These are phyloP conservation scores for Polydrusus pterygomalis DNA, from an alignment of 2,888 invertebrate genomes.

Conservation along the genomic window DNA sequence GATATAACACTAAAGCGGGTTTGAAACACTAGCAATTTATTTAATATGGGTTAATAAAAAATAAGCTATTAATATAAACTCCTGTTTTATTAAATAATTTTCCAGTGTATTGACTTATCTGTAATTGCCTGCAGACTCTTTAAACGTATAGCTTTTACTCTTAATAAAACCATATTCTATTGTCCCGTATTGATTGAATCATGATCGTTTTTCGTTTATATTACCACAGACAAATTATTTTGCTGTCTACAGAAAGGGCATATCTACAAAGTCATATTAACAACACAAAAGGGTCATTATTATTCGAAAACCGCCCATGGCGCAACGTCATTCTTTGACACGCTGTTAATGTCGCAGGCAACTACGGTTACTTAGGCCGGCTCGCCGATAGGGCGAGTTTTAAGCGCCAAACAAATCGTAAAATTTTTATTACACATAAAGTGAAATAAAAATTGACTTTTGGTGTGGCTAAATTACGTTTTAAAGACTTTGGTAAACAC, in stretches of 20 bases:
- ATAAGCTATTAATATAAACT: too few species aligned
- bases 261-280: not conserved
- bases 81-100: too few species aligned
- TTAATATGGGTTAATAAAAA: too few species aligned
- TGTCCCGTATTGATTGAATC: too few species aligned
- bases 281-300: slow-evolving; percentile 15
- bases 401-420: slow-evolving; percentile 32
- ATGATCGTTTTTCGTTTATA: not conserved
- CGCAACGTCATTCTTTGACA: slow-evolving; percentile 4
- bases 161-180: too few species aligned
- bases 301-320: slow-evolving; percentile 20
- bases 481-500: not conserved
- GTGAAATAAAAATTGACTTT: slow-evolving; percentile 10
- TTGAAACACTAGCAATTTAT: too few species aligned
- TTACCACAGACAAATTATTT: slow-evolving; percentile 6
- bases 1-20: too few species aligned
- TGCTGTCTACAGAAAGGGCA: not conserved
- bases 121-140: too few species aligned
- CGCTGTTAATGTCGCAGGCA: slow-evolving; percentile 24
- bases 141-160: too few species aligned
- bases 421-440: slow-evolving; percentile 25
- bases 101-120: too few species aligned
- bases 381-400: not conserved
- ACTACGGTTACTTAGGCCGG: slow-evolving; percentile 10
- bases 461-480: slow-evolving; percentile 12